Conservation (phyloP, 2,797 vertebrate genomes). For the Emys orbicularis region DNA sequence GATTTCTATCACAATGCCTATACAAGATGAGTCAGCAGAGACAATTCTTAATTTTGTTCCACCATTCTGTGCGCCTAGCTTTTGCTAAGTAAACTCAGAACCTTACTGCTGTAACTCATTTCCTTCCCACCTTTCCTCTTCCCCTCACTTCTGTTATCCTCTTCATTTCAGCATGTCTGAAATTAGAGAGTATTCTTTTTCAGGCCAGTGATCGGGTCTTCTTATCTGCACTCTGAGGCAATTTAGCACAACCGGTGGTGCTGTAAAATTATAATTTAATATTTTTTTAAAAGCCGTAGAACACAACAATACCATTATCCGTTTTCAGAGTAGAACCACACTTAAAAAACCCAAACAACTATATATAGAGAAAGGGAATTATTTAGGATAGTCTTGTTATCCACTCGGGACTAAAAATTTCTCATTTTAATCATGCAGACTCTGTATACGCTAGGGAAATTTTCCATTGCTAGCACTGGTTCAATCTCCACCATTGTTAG, state of each 20-base stretch:
- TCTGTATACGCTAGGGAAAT: not conserved
- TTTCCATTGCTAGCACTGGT: not conserved
- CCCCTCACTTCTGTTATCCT: not conserved
- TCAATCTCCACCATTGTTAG: not conserved
- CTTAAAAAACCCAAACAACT: not conserved
- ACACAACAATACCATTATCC: not conserved
- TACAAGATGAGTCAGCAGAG: conserved; percentile 44
- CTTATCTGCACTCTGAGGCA: conserved; percentile 26
- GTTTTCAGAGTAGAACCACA: not conserved
- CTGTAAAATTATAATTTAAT: not conserved
- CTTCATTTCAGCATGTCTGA: conserved; percentile 29
- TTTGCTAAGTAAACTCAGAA: conserved; percentile 40
- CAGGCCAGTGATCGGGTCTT: conserved; percentile 2
- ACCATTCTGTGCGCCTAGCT: not conserved
- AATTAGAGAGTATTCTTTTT: conserved; percentile 13
- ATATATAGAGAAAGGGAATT: conserved; percentile 33
- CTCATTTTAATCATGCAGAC: conserved; percentile 7
- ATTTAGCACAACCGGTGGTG: conserved; percentile 25
- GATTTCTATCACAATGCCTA: not conserved
- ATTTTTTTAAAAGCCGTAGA: not conserved
- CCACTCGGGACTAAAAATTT: not conserved
- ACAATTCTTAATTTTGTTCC: conserved; percentile 7
- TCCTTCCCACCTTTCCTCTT: conserved; percentile 21
- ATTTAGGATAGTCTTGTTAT: conserved; percentile 38
- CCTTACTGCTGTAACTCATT: conserved; percentile 58